phyloP scores from a whole-genome alignment of 2,113 vertebrate species.

The Glaucomys volans region DNA sequence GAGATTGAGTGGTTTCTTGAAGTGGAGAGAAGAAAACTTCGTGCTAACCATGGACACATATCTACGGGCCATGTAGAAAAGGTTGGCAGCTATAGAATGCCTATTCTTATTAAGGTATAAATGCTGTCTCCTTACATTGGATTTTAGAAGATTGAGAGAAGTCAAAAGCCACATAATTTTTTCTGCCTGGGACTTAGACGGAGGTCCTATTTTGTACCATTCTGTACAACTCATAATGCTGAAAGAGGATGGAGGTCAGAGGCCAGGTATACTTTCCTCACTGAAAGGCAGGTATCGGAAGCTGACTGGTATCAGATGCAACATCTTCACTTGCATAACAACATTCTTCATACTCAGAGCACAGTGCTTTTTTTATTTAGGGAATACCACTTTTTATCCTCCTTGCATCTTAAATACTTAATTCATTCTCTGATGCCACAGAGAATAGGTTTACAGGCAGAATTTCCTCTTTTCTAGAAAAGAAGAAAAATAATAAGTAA shows the following conservation, averaged over 20 bases:
- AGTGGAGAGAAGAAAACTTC: not conserved
- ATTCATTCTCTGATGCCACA: not conserved
- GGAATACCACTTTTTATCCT: not conserved
- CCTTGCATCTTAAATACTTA: not conserved
- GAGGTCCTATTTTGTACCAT: not conserved
- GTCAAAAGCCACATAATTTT: not conserved
- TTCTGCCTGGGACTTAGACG: not conserved
- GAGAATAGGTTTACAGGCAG: not conserved
- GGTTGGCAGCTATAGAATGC: not conserved
- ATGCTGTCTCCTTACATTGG: not conserved
- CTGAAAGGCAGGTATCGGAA: not conserved
- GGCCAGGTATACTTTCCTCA: not conserved
- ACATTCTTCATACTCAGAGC: not conserved
- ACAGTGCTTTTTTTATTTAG: not conserved
- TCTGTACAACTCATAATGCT: not conserved
- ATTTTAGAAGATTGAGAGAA: not conserved
- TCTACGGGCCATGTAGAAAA: not conserved
- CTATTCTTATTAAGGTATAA: not conserved
- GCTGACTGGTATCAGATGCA: not conserved
- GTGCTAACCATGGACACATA: not conserved
- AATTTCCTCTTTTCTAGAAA: conserved; percentile 1
- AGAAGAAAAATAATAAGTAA: conserved; percentile 29
- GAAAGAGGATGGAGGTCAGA: not conserved
- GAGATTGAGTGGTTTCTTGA: not conserved
- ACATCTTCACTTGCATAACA: not conserved